These are phyloP conservation scores for Gymnothorax javanicus DNA, from an alignment of 2,797 vertebrate genomes.

Conservation along the genomic window DNA sequence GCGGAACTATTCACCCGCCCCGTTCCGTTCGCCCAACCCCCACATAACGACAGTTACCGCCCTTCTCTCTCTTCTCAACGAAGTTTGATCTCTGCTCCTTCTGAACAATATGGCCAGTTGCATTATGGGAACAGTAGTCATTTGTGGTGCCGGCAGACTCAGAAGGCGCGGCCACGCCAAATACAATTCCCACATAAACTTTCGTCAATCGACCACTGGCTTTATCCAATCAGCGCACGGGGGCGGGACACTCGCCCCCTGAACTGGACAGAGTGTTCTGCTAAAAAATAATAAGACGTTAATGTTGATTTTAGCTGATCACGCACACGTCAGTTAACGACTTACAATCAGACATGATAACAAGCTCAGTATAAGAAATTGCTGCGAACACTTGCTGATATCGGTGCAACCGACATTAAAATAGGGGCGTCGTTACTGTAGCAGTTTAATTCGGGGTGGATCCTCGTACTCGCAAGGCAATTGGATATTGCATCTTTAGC, in stretches of 20 bases:
- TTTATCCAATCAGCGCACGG: slow-evolving; percentile 78
- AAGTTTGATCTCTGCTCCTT: slow-evolving; percentile 61
- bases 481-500: slow-evolving; percentile 47
- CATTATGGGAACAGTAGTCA: slow-evolving; percentile 69
- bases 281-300: slow-evolving; percentile 50
- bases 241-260: slow-evolving; percentile 80
- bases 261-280: slow-evolving; percentile 68
- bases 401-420: slow-evolving; percentile 26
- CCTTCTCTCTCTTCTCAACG: slow-evolving; percentile 71
- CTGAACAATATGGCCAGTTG: slow-evolving; percentile 25
- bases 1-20: slow-evolving; percentile 60
- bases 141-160: not conserved
- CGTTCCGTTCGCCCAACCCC: slow-evolving; percentile 74
- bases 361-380: slow-evolving; percentile 44
- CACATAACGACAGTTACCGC: slow-evolving; percentile 67
- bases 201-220: slow-evolving; percentile 62
- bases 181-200: slow-evolving; percentile 79
- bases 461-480: slow-evolving; percentile 64
- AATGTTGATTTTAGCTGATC: slow-evolving; percentile 35
- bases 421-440: slow-evolving; percentile 58
- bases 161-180: slow-evolving; percentile 62
- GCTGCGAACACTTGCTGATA: slow-evolving; percentile 42
- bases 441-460: slow-evolving; percentile 80
- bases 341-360: slow-evolving; percentile 56
- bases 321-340: slow-evolving; percentile 57